phyloP scores from a whole-genome alignment of 2,888 invertebrate genomes.

The Elgonia sp. region DNA sequence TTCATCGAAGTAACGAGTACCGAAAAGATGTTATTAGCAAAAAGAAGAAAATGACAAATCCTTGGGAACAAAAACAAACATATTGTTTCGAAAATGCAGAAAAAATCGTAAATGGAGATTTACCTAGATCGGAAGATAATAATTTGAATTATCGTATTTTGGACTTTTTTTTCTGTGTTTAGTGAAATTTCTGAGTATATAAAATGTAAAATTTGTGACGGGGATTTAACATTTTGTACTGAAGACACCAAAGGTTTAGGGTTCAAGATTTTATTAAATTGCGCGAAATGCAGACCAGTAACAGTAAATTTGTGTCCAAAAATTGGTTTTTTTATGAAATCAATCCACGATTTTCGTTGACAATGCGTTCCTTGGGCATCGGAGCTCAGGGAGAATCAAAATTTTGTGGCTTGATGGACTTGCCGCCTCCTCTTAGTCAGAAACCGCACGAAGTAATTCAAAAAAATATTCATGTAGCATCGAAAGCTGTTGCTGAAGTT shows the following conservation, averaged over 20 bases:
- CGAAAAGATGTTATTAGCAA: slow-evolving; percentile 4
- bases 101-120: slow-evolving; percentile 21
- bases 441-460: slow-evolving; percentile 10
- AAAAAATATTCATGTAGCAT: slow-evolving; percentile 20
- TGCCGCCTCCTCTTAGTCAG: slow-evolving; percentile 16
- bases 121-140: slow-evolving; percentile 28
- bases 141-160: slow-evolving; percentile 28
- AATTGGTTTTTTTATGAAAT: slow-evolving; percentile 27
- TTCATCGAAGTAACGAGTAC: slow-evolving; percentile 26
- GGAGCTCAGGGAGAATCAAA: slow-evolving; percentile 22
- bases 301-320: slow-evolving; percentile 21
- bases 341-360: slow-evolving; percentile 22
- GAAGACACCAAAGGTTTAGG: slow-evolving; percentile 37
- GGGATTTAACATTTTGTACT: slow-evolving; percentile 29
- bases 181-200: not conserved
- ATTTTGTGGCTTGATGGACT: slow-evolving; percentile 45
- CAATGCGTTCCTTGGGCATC: slow-evolving; percentile 33
- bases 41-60: slow-evolving; percentile 33
- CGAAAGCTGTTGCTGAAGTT: slow-evolving; percentile 34
- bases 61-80: slow-evolving; percentile 11
- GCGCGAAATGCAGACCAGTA: slow-evolving; percentile 15
- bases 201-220: slow-evolving; percentile 32
- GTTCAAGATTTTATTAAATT: slow-evolving; percentile 25
- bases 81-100: no score
- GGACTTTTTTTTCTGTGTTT: not conserved